Percentiles rank a stretch among this genome's conserved stretches.
Evolutionary conservation across 2,797 vertebrate species (phyloP).

Genomic region (Atherinosoma microstoma): DNA sequence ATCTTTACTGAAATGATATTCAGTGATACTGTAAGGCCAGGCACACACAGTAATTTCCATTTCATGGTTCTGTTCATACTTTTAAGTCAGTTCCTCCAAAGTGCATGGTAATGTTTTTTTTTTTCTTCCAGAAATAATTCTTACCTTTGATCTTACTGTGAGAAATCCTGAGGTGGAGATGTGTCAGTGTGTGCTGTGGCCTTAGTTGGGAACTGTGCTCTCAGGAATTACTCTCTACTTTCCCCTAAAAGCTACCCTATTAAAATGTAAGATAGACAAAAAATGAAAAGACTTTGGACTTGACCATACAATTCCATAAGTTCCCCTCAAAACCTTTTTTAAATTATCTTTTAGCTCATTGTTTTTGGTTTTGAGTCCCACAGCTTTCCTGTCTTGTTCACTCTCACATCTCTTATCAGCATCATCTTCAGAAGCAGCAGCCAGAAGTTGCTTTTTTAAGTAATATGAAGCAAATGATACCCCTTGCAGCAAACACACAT

Average conservation of each 20-base stretch:
- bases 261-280: conserved; percentile 11
- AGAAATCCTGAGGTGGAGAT: background rate
- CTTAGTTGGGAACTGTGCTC: background rate
- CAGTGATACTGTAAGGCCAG: background rate
- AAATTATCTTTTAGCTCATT: conserved; percentile 9
- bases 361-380: conserved; percentile 11
- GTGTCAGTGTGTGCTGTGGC: background rate
- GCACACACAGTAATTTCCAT: background rate
- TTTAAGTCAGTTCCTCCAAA: background rate
- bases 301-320: background rate
- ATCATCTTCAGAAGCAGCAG: background rate
- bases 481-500: background rate
- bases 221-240: too few relatives aligned
- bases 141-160: background rate
- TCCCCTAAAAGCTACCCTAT: background rate
- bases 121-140: background rate
- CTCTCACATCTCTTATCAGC: conserved; percentile 5
- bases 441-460: background rate
- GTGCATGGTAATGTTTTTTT: background rate
- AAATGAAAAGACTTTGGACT: background rate
- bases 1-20: conserved; percentile 2
- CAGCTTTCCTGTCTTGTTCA: background rate
- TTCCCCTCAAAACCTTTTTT: background rate
- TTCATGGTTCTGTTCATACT: background rate
- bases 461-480: background rate